Evolutionary conservation across 2,113 vertebrate genomes (phyloP).

Genomic region (Chamaetylas fuelleborni): DNA sequence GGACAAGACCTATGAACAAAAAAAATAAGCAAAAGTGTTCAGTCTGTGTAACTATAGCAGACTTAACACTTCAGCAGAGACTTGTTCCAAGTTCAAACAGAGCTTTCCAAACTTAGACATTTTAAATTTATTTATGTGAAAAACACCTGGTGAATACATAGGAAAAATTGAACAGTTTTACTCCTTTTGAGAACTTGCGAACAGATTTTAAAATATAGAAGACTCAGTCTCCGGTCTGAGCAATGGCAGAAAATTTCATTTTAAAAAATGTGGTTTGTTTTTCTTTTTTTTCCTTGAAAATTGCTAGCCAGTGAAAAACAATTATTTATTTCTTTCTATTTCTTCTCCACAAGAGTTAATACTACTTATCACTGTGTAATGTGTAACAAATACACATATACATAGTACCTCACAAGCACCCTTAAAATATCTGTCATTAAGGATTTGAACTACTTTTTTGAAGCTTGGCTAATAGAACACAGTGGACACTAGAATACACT

Average conservation of each 20-base stretch:
- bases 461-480: constrained; percentile 4
- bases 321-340: background rate
- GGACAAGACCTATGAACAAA: background rate
- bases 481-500: background rate
- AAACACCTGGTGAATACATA: constrained; percentile 55
- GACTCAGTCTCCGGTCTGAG: background rate
- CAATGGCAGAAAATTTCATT: background rate
- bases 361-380: background rate
- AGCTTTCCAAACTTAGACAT: constrained; percentile 15
- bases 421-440: background rate
- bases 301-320: background rate
- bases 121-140: constrained; percentile 32
- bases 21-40: background rate
- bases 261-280: background rate
- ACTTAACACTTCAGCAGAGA: background rate
- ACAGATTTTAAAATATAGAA: background rate
- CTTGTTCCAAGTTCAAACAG: background rate
- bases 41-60: background rate
- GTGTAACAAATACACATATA: background rate
- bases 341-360: background rate
- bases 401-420: background rate
- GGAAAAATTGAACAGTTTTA: constrained; percentile 43
- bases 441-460: background rate
- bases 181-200: background rate
- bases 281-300: background rate